Percentiles rank a stretch among this genome's conserved stretches.
Evolutionary conservation across 2,113 vertebrate species (phyloP).

Genomic region (Cercocebus atys): DNA sequence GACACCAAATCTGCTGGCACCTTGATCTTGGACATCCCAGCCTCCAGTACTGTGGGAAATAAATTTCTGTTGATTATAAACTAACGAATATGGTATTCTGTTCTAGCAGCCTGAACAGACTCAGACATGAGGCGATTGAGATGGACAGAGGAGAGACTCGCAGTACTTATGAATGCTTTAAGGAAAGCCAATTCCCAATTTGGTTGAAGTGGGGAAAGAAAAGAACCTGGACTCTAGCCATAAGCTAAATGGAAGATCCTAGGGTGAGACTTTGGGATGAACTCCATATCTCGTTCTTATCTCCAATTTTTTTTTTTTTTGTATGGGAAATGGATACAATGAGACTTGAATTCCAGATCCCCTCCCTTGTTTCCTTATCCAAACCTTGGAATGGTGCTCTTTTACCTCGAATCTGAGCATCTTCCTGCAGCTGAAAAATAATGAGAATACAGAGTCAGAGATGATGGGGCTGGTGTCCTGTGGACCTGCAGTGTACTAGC

Average conservation of each 20-base stretch:
- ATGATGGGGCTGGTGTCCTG: not conserved
- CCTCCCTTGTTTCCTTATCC: not conserved
- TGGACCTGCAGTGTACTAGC: not conserved
- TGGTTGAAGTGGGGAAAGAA: not conserved
- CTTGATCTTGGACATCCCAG: not conserved
- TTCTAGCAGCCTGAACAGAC: not conserved
- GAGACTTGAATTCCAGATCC: not conserved
- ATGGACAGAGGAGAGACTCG: not conserved
- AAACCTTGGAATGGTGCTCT: conserved; percentile 3
- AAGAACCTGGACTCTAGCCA: not conserved
- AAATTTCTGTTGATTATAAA: not conserved
- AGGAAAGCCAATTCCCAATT: not conserved
- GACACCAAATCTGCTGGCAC: not conserved
- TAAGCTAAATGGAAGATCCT: not conserved
- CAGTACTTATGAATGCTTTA: not conserved
- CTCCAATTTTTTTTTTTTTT: not conserved
- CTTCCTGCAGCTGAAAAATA: conserved; percentile 70
- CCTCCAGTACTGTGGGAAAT: not conserved
- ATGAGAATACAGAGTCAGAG: conserved; percentile 48
- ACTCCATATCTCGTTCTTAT: not conserved
- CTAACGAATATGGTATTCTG: not conserved
- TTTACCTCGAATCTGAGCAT: conserved; percentile 72
- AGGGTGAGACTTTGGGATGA: not conserved
- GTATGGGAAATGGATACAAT: not conserved
- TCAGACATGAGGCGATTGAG: not conserved